Conservation (phyloP, 2,888 invertebrate genomes). For the Metopia argyrocephala region DNA sequence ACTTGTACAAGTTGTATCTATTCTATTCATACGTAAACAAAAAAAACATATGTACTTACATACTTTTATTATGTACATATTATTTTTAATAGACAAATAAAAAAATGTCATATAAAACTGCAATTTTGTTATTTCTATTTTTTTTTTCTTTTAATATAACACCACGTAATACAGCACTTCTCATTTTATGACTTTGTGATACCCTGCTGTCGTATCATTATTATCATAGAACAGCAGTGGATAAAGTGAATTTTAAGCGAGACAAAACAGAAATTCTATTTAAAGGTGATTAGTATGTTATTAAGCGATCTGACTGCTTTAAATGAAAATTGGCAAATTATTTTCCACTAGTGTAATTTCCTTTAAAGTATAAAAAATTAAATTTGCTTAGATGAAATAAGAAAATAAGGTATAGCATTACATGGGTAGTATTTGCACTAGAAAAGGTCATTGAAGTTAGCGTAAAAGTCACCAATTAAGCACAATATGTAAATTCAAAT, state of each 20-base stretch:
- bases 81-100: no score
- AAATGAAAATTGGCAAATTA: conserved; percentile 19
- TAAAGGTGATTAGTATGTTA: background rate
- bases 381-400: background rate
- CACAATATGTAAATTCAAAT: no score
- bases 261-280: background rate
- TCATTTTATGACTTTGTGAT: background rate
- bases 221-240: background rate
- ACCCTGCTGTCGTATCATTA: background rate
- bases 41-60: no score
- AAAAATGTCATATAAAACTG: no score
- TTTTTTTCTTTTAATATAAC: no score
- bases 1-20: no score
- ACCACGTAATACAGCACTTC: no score
- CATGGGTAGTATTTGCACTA: background rate
- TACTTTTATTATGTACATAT: no score
- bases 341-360: background rate
- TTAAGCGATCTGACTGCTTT: background rate
- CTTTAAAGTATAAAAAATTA: background rate
- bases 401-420: background rate
- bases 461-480: no score
- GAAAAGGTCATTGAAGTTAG: no score
- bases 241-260: background rate
- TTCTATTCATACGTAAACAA: no score
- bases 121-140: no score